Conservation (phyloP, 2,888 invertebrate genomes). For the Clitarchus hookeri region DNA sequence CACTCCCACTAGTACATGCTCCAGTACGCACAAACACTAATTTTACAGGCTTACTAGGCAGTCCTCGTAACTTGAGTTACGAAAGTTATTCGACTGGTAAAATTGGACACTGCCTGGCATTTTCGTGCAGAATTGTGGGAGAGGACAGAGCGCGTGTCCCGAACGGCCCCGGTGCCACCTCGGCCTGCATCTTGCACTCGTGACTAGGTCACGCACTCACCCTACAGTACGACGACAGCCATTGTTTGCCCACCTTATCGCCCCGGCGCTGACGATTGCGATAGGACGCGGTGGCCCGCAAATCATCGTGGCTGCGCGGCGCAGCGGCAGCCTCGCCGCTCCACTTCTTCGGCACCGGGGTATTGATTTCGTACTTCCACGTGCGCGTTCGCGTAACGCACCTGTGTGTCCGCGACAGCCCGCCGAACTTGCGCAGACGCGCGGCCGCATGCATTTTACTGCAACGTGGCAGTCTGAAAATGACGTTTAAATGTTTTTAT, state of each 20-base stretch:
- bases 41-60: too few relatives aligned
- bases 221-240: not conserved
- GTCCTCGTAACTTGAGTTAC: too few relatives aligned
- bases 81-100: too few relatives aligned
- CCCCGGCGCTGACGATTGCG: not conserved
- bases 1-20: too few relatives aligned
- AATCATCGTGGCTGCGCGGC: not conserved
- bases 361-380: not conserved
- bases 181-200: not conserved
- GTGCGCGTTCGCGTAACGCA: not conserved
- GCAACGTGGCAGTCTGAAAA: too few relatives aligned
- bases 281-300: not conserved
- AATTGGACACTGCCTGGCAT: too few relatives aligned
- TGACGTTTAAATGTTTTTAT: too few relatives aligned
- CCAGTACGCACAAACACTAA: too few relatives aligned
- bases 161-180: not conserved
- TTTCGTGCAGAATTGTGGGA: too few relatives aligned
- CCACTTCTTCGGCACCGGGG: not conserved
- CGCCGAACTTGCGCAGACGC: too few relatives aligned
- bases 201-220: not conserved
- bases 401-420: not conserved
- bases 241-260: conserved; percentile 3
- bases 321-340: not conserved
- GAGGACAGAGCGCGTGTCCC: too few relatives aligned
- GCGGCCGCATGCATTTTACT: too few relatives aligned